A percentile compares a stretch with the other conserved stretches of the same genome.
Conservation (phyloP, 2,113 vertebrate species). For the Mus spicilegus region DNA sequence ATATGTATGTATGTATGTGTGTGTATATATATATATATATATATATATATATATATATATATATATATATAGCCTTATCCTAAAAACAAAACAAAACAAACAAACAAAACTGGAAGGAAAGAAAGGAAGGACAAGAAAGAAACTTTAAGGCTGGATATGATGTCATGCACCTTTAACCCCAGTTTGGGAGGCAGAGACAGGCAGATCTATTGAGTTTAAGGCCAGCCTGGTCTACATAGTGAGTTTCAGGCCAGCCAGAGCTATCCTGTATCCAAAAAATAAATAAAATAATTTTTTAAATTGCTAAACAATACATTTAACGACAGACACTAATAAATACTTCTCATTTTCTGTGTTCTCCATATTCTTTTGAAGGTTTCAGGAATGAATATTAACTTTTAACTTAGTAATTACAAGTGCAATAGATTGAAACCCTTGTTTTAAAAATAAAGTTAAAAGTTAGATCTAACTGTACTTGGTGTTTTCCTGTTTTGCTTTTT, state of each 20-base stretch:
- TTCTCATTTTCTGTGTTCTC: constrained; percentile 21
- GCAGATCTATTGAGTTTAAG: background rate
- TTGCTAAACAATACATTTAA: background rate
- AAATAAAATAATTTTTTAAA: background rate
- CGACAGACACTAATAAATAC: background rate
- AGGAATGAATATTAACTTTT: constrained; percentile 43
- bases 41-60: too few species aligned
- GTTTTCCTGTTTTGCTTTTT: background rate
- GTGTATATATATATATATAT: too few species aligned
- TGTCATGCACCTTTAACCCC: background rate
- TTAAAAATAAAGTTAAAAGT: background rate
- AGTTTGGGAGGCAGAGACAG: background rate
- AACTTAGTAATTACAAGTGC: constrained; percentile 36
- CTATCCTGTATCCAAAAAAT: background rate
- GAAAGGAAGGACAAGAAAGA: background rate
- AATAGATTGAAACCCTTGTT: background rate
- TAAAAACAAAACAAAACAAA: background rate
- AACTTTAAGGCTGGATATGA: background rate
- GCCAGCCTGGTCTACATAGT: background rate
- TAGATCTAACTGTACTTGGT: background rate
- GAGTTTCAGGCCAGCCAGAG: background rate
- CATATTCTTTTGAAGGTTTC: constrained; percentile 9
- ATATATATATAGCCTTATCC: background rate
- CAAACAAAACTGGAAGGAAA: background rate
- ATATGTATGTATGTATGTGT: too few species aligned